Conservation (phyloP, 2,888 invertebrate species). For the Zygaena filipendulae region DNA sequence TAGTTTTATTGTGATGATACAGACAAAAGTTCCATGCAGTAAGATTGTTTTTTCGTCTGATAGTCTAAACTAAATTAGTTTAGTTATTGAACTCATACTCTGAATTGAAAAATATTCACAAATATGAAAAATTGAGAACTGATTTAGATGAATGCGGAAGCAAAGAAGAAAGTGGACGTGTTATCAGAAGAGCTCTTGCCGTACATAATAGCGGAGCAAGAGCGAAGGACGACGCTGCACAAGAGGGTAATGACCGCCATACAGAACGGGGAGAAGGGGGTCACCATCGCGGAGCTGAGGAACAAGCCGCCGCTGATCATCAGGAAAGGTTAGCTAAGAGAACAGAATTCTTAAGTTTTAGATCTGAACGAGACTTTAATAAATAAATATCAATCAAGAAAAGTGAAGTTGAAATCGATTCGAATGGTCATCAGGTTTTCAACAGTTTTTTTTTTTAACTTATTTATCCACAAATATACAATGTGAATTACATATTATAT, state of each 20-base stretch:
- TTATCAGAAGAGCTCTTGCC: slow-evolving; percentile 53
- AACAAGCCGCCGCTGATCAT: slow-evolving; percentile 51
- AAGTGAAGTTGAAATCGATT: too few relatives aligned
- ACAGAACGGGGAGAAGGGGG: slow-evolving; percentile 56
- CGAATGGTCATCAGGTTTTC: too few relatives aligned
- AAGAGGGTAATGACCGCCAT: slow-evolving; percentile 54
- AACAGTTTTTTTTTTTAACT: too few relatives aligned
- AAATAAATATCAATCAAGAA: not conserved
- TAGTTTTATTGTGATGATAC: too few relatives aligned
- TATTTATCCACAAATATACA: too few relatives aligned
- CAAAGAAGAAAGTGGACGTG: slow-evolving; percentile 58
- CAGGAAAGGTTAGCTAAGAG: slow-evolving; percentile 32
- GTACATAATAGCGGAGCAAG: slow-evolving; percentile 57
- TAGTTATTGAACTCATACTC: too few relatives aligned
- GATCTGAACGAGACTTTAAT: not conserved
- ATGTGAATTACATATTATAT: too few relatives aligned
- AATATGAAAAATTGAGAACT: too few relatives aligned
- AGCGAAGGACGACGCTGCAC: slow-evolving; percentile 45
- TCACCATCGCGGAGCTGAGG: slow-evolving; percentile 51
- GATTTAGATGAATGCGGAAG: slow-evolving; percentile 52
- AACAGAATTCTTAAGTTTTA: not conserved
- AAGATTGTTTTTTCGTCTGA: too few relatives aligned
- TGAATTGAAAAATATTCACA: too few relatives aligned
- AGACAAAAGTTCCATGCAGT: too few relatives aligned
- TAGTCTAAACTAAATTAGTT: too few relatives aligned